Evolutionary conservation across 1,140 invertebrate genomes (phyloP).

Genomic region (Frieseomelitta varia): DNA sequence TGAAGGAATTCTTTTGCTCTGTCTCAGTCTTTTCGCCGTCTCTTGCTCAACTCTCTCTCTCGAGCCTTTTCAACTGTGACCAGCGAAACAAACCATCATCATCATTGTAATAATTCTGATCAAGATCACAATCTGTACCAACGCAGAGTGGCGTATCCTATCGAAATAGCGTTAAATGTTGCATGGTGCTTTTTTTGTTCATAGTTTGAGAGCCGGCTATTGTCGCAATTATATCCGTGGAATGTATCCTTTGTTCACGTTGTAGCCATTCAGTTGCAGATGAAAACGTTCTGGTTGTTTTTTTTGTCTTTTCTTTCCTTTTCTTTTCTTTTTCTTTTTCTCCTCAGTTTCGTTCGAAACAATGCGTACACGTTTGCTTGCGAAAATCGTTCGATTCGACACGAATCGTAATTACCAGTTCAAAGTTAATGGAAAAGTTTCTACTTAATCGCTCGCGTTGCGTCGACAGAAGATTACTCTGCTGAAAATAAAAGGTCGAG

Average conservation of each 20-base stretch:
- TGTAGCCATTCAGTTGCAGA: not conserved
- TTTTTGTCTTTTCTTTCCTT: not conserved
- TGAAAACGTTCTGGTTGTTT: not conserved
- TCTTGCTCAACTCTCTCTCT: not conserved
- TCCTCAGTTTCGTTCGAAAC: not conserved
- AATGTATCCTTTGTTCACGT: slow-evolving; percentile 1
- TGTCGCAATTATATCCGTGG: slow-evolving; percentile 13
- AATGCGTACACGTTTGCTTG: not conserved
- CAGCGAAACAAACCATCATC: not conserved
- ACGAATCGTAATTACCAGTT: not conserved
- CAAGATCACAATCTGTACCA: too few species aligned
- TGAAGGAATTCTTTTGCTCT: too few species aligned
- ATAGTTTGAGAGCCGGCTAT: slow-evolving; percentile 23
- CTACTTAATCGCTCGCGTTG: too few species aligned
- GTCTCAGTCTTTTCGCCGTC: not conserved
- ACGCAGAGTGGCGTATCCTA: not conserved
- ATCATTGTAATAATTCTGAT: not conserved
- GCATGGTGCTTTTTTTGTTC: slow-evolving; percentile 72
- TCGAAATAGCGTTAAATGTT: slow-evolving; percentile 58
- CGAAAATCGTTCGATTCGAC: too few species aligned
- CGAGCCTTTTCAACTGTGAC: not conserved
- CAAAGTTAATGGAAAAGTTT: too few species aligned
- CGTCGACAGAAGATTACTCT: too few species aligned
- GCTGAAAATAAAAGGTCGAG: too few species aligned
- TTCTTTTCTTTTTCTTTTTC: not conserved